A percentile compares a stretch with the other conserved stretches of the same genome.
These are phyloP conservation scores for Lasius fuliginosus DNA, from an alignment of 2,888 invertebrate genomes.

Conservation along the genomic window DNA sequence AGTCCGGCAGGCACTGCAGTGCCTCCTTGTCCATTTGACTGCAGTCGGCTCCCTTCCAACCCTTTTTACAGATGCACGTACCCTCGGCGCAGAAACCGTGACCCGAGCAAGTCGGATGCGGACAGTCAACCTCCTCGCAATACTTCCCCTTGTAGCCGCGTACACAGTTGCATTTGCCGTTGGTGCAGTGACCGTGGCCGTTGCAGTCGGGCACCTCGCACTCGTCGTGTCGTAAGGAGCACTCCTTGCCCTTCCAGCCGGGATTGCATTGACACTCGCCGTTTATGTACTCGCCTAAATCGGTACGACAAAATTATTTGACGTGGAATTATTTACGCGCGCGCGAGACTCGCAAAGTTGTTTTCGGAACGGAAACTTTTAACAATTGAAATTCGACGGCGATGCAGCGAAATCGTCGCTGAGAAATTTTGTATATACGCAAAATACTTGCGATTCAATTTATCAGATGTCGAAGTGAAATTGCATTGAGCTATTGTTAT, in stretches of 20 bases:
- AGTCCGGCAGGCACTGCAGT: conserved; percentile 96
- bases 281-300: conserved; percentile 94
- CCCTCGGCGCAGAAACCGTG: conserved; percentile 98
- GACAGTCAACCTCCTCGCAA: conserved; percentile 97
- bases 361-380: neutral
- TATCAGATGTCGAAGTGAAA: neutral
- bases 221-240: conserved; percentile 97
- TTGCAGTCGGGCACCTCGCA: conserved; percentile 99
- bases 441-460: conserved; percentile 17
- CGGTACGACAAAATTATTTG: conserved; percentile 29
- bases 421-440: neutral
- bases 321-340: neutral
- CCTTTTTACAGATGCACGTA: conserved; percentile 97
- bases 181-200: conserved; percentile 98
- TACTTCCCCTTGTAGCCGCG: conserved; percentile 98
- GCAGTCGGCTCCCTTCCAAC: conserved; percentile 98
- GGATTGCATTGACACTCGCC: conserved; percentile 99
- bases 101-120: conserved; percentile 97
- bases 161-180: conserved; percentile 97
- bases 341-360: conserved; percentile 4
- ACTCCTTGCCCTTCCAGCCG: conserved; percentile 99
- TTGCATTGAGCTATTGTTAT: neutral
- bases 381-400: conserved; percentile 16
- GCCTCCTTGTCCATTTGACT: conserved; percentile 96
- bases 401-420: neutral